Percentiles rank a stretch among this genome's conserved stretches.
These are phyloP conservation scores for Palaemon carinicauda DNA, from an alignment of 1,140 invertebrate genomes.

Conservation along the genomic window DNA sequence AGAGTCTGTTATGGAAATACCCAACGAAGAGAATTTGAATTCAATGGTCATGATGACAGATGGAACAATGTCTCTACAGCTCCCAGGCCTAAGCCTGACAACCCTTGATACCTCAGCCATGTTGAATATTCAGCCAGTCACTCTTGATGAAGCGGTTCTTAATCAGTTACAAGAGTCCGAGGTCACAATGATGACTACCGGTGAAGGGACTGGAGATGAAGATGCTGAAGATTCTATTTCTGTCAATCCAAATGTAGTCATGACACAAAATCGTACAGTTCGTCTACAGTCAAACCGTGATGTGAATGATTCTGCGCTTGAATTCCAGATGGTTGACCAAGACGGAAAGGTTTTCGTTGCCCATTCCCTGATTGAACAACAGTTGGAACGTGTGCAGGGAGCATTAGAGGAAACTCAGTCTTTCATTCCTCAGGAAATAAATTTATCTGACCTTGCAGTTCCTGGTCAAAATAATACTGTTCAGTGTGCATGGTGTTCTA, in stretches of 20 bases:
- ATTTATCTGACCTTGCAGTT: conserved; percentile 34
- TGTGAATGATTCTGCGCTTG: conserved; percentile 19
- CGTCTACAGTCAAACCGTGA: background rate
- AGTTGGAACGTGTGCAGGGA: background rate
- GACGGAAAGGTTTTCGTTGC: conserved; percentile 10
- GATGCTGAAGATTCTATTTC: conserved; percentile 49
- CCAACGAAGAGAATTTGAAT: conserved; percentile 38
- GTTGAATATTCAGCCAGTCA: conserved; percentile 38
- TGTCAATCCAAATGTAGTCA: conserved; percentile 43
- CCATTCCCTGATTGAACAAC: conserved; percentile 5
- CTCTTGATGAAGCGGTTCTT: conserved; percentile 39
- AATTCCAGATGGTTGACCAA: conserved; percentile 36
- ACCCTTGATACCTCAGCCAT: conserved; percentile 38
- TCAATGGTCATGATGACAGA: conserved; percentile 45
- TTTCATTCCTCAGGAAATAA: conserved; percentile 27
- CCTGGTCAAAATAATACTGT: conserved; percentile 32
- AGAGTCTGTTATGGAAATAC: conserved; percentile 39
- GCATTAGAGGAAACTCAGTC: background rate
- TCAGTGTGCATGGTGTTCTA: conserved; percentile 44
- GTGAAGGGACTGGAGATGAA: conserved; percentile 34
- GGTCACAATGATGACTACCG: conserved; percentile 33
- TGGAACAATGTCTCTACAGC: conserved; percentile 37
- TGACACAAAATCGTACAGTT: conserved; percentile 36
- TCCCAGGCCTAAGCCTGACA: conserved; percentile 29
- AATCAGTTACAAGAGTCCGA: conserved; percentile 42